Evolutionary conservation across 2,113 vertebrate genomes (phyloP), one percentile per base, ranked within the genome.

Genomic region (Psilopsiagon aymara): DNA sequence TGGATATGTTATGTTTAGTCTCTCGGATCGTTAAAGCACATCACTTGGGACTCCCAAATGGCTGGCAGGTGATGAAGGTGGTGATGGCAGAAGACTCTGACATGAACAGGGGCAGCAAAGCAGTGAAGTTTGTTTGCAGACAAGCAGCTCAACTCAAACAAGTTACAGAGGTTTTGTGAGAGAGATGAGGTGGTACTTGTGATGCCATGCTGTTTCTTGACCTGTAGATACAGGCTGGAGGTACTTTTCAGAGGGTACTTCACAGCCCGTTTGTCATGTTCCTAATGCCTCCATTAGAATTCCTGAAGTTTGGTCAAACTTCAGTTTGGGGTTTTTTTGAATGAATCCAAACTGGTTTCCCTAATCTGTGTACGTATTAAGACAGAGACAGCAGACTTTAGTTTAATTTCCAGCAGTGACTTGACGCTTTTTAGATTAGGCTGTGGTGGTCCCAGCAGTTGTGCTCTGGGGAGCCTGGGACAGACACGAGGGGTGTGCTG

Each of bases 401-500:
- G 25, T 81, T 89, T 73, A 49, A 46, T 75, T 95, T 80, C 80
- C 82, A 78, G 86, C 57, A 74, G 82, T 66, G 41, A 25, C 39
- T 44, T 57, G 70, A 47, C 41, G 85, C 71, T 76, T 62, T 69
- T 76, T 74, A 78, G 70, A 51, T 77, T 31, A 69, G 69, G 31
- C 80, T 67, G 20, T 17, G 6, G 53, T n/a, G 10, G 62, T 57
- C 11, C 33, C 6, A 70, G 64, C 14, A 31, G 60, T 39, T 7
- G 3, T 11, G 35, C 44, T 29, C 19, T 2, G 31, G 37, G 67
- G 23, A 57, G 63, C n/a, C 53, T 4, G 5, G 55, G 24, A 53
- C 39, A 44, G 86, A 12, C 17, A 2, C 1, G 0, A 31, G 59
- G 37, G 37, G 21, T 0, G 1, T 1, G 4, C 66, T 9, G 19